phyloP scores from a whole-genome alignment of 1,140 invertebrate species.

The Apocrypta bakeri region DNA sequence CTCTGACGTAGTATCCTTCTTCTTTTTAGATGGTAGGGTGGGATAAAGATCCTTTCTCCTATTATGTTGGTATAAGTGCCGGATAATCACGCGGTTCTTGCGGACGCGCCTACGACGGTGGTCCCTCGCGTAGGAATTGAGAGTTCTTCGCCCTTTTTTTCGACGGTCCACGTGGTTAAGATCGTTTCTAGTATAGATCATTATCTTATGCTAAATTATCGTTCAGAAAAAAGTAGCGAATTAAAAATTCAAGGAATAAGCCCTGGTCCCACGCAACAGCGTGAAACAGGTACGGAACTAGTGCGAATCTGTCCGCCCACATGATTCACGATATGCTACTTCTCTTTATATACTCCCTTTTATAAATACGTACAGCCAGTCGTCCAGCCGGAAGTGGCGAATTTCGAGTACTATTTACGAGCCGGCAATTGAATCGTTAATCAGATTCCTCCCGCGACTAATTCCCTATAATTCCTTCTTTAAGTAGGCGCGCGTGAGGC shows the following conservation, averaged over 20 bases:
- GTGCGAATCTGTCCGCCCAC: constrained; percentile 38
- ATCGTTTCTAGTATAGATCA: no score
- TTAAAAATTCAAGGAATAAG: no score
- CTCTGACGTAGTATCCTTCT: background rate
- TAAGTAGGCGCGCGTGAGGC: background rate
- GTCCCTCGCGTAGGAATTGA: background rate
- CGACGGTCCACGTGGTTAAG: no score
- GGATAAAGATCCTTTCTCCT: constrained; percentile 32
- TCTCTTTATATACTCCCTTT: background rate
- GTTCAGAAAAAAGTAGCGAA: no score
- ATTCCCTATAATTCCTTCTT: constrained; percentile 48
- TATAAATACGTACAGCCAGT: no score
- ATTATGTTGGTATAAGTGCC: constrained; percentile 32
- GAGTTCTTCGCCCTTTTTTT: no score
- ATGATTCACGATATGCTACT: constrained; percentile 16
- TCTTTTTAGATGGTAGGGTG: background rate
- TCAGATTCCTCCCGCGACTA: constrained; percentile 41
- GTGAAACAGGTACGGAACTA: no score
- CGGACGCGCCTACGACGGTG: background rate
- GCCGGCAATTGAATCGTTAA: constrained; percentile 44
- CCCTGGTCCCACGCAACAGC: no score
- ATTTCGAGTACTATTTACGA: constrained; percentile 46
- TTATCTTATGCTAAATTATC: no score
- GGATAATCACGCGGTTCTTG: constrained; percentile 14
- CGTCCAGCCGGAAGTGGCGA: constrained; percentile 27